Evolutionary conservation across 1,140 invertebrate species (phyloP), one percentile per base, ranked within the genome.

Genomic region (Calephelis virginiensis): DNA sequence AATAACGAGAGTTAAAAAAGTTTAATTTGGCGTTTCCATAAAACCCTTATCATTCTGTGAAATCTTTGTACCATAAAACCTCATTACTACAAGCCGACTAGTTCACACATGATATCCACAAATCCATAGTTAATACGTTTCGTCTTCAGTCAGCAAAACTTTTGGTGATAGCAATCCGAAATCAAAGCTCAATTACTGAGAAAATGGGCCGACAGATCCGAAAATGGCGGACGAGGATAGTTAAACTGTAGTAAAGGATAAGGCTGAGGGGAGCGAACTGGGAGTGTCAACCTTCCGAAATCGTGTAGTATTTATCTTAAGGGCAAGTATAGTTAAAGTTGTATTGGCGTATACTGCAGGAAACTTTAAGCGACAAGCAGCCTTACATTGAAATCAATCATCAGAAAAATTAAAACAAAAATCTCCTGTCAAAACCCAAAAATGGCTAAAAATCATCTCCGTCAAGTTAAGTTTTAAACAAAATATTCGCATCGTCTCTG

Each of bases 241-340:
- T 76, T 71, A 74, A 74, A 71, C 63, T 64, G 70, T 67, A 67
- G 73, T 78, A 76, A 80, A 67, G 74, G 72, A 72, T 70, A 67
- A 74, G 63, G 45, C 47, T 40, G 61, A 69, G 69, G 59, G 67
- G 68, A 69, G 28, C 28, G 2, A 28, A 28, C 28, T 28, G 28
- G 28, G 67, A 72, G 56, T 74, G 69, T 76, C 73, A 68, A 69
- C 73, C 59, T 74, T 80, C 76, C 60, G 13, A 63, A 69, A 67
- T 59, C 66, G 66, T 67, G 62, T 63, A 71, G 71, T 72, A 74
- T 50, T 50, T 50, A 14, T 17, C 49, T 50, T 14, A 17, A 50
- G 11, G 8, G 7, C 49, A 14, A 50, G 49, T 50, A 7, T 0
- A 14, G 49, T 50, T 50, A 50, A 14, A n/a, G 8, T 50, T n/a